phyloP scores from a whole-genome alignment of 1,140 invertebrate genomes.

The Ephestia elutella region DNA sequence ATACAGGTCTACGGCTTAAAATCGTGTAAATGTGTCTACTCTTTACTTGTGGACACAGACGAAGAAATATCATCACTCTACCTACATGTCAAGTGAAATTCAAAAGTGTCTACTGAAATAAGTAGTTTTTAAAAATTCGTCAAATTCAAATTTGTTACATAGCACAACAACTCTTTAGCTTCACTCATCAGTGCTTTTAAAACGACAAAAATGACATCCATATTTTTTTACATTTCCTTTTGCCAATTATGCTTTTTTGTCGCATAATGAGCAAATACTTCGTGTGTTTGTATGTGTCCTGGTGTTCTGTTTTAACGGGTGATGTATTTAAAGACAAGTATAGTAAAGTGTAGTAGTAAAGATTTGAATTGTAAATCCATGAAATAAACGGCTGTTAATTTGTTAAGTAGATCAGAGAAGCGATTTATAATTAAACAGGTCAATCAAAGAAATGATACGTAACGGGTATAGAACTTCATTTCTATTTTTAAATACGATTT shows the following conservation, averaged over 20 bases:
- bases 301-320: constrained; percentile 16
- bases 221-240: constrained; percentile 38
- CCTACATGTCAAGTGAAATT: background rate
- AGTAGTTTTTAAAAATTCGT: too few relatives aligned
- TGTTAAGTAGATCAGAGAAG: constrained; percentile 6
- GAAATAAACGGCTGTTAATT: background rate
- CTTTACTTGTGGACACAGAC: background rate
- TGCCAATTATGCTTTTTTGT: constrained; percentile 70
- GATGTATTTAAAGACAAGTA: too few relatives aligned
- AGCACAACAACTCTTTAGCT: background rate
- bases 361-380: background rate
- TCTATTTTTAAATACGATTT: too few relatives aligned
- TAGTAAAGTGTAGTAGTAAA: too few relatives aligned
- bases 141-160: background rate
- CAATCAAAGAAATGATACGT: background rate
- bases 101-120: background rate
- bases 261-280: constrained; percentile 73
- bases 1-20: background rate
- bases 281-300: constrained; percentile 20
- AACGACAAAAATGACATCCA: constrained; percentile 66
- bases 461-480: background rate
- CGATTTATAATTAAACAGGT: background rate
- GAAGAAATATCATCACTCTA: background rate
- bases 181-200: background rate
- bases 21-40: background rate